A percentile compares a stretch with the other conserved stretches of the same genome.
These are phyloP conservation scores for Anguilla japonica DNA, from an alignment of 2,113 vertebrate species.

Conservation along the genomic window DNA sequence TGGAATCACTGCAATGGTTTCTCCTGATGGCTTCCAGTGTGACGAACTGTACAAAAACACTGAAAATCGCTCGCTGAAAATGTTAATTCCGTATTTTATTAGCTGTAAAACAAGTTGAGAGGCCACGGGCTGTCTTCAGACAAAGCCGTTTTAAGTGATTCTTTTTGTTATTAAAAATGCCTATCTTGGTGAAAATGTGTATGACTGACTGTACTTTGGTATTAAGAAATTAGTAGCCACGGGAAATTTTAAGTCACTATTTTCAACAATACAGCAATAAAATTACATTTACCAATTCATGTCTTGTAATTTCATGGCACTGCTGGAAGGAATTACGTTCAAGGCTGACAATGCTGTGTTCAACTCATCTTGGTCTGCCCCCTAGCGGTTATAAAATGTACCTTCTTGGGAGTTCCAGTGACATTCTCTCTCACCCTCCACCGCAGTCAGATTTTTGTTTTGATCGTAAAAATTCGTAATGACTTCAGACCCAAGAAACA, in stretches of 20 bases:
- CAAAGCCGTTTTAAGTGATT: slow-evolving; percentile 44
- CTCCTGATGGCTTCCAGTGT: not conserved
- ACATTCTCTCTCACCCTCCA: too few relatives aligned
- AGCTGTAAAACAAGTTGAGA: slow-evolving; percentile 42
- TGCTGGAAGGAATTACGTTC: not conserved
- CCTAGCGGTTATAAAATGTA: not conserved
- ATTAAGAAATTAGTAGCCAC: not conserved
- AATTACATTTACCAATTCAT: not conserved
- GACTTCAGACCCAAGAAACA: too few relatives aligned
- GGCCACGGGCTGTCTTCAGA: slow-evolving; percentile 43
- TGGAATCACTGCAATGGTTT: not conserved
- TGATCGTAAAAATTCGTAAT: too few relatives aligned
- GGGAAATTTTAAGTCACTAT: not conserved
- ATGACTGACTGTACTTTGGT: not conserved
- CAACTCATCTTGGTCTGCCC: not conserved
- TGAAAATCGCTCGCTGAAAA: slow-evolving; percentile 34
- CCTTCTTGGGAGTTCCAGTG: not conserved
- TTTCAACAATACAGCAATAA: not conserved
- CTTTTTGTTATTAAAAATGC: not conserved
- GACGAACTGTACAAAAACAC: not conserved
- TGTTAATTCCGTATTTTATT: slow-evolving; percentile 56
- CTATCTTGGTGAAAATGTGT: not conserved
- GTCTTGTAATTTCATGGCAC: not conserved
- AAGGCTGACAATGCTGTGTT: not conserved
- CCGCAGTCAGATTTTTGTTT: too few relatives aligned